phyloP scores from a whole-genome alignment of 2,888 invertebrate genomes.

The Neria commutata region DNA sequence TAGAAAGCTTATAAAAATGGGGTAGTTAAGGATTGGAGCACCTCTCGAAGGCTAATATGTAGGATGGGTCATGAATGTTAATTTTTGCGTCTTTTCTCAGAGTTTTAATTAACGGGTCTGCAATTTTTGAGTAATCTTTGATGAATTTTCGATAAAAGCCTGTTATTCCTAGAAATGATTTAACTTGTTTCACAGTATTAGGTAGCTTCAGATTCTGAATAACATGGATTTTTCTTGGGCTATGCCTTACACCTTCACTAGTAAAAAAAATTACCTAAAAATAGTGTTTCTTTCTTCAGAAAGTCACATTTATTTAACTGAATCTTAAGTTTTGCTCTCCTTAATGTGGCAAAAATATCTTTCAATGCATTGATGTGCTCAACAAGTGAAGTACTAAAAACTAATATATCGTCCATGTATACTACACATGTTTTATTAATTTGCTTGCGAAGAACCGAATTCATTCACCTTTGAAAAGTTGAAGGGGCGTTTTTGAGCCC shows the following conservation, averaged over 20 bases:
- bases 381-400: conserved; percentile 3
- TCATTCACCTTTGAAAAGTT: conserved; percentile 8
- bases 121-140: conserved; percentile 29
- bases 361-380: conserved; percentile 9
- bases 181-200: conserved; percentile 29
- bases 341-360: conserved; percentile 3
- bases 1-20: too few relatives aligned
- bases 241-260: conserved; percentile 38
- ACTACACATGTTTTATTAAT: conserved; percentile 8
- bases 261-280: conserved; percentile 33
- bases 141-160: conserved; percentile 39
- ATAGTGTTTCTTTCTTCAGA: conserved; percentile 33
- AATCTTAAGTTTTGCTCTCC: conserved; percentile 16
- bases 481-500: conserved; percentile 12
- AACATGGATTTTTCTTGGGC: conserved; percentile 33
- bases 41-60: conserved; percentile 17
- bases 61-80: conserved; percentile 12
- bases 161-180: conserved; percentile 33
- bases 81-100: conserved; percentile 19
- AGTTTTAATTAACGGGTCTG: conserved; percentile 18
- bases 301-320: conserved; percentile 32
- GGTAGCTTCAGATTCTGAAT: conserved; percentile 34
- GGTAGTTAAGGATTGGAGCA: conserved; percentile 13
- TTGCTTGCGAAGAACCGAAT: conserved; percentile 3
- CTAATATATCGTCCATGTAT: conserved; percentile 13